Evolutionary conservation across 2,113 vertebrate species (phyloP).

Genomic region (Xyrauchen texanus): DNA sequence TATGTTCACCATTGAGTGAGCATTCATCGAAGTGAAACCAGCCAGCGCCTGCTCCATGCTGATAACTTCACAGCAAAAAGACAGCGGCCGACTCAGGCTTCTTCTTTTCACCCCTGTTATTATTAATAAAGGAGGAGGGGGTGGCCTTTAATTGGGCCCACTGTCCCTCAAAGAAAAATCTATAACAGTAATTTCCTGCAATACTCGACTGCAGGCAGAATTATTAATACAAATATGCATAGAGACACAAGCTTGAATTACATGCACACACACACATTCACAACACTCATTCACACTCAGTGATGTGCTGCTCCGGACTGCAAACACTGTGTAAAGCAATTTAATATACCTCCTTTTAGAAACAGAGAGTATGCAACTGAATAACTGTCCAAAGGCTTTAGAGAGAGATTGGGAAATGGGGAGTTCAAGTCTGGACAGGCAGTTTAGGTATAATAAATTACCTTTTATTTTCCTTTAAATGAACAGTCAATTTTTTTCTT

Average conservation of each 20-base stretch:
- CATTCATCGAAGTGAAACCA: conserved; percentile 73
- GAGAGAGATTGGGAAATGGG: neutral
- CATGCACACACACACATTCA: too few relatives aligned
- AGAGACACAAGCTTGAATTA: conserved; percentile 44
- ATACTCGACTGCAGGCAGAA: conserved; percentile 67
- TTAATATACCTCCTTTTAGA: neutral
- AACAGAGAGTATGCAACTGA: neutral
- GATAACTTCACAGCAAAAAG: conserved; percentile 66
- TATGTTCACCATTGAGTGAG: conserved; percentile 71
- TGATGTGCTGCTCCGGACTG: conserved; percentile 33
- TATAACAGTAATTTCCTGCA: conserved; percentile 64
- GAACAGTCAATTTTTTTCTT: too few relatives aligned
- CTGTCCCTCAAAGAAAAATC: conserved; percentile 65
- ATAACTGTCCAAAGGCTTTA: neutral
- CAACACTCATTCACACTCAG: conserved; percentile 5
- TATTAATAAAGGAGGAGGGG: conserved; percentile 70
- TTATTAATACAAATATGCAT: conserved; percentile 66
- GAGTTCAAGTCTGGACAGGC: too few relatives aligned
- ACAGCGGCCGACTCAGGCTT: conserved; percentile 33
- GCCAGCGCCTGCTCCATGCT: conserved; percentile 69
- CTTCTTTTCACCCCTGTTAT: conserved; percentile 53
- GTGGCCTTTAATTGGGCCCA: conserved; percentile 72
- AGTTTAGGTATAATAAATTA: too few relatives aligned
- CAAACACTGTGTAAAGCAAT: neutral
- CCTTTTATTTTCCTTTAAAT: too few relatives aligned